phyloP scores from a whole-genome alignment of 2,113 vertebrate genomes.

The Cebus imitator region DNA sequence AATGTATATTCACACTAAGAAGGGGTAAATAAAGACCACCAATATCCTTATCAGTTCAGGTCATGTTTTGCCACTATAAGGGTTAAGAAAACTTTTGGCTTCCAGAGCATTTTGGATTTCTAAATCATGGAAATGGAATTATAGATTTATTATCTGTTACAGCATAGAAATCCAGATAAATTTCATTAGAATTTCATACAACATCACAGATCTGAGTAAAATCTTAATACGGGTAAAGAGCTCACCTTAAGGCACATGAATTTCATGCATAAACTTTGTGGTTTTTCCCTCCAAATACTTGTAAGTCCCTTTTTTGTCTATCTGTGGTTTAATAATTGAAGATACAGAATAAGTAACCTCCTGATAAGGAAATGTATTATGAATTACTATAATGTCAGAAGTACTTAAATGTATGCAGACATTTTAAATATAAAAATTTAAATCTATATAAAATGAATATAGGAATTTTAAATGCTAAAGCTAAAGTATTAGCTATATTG shows the following conservation, averaged over 20 bases:
- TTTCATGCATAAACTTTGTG: background rate
- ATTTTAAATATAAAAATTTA: conserved; percentile 23
- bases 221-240: background rate
- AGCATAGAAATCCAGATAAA: background rate
- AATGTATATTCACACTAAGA: background rate
- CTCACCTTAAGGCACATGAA: background rate
- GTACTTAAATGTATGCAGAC: background rate
- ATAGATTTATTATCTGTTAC: background rate
- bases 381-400: conserved; percentile 38
- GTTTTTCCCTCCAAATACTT: background rate
- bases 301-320: conserved; percentile 10
- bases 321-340: background rate
- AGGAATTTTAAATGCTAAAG: conserved; percentile 42
- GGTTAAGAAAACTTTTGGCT: background rate
- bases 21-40: background rate
- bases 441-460: background rate
- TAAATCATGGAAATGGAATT: background rate
- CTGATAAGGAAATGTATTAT: background rate
- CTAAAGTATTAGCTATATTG: background rate
- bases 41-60: background rate
- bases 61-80: conserved; percentile 6
- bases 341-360: conserved; percentile 20
- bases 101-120: conserved; percentile 16
- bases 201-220: background rate
- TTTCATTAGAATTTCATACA: conserved; percentile 27